These are phyloP conservation scores for Cerastoderma edule DNA, from an alignment of 2,888 invertebrate genomes.

Conservation along the genomic window DNA sequence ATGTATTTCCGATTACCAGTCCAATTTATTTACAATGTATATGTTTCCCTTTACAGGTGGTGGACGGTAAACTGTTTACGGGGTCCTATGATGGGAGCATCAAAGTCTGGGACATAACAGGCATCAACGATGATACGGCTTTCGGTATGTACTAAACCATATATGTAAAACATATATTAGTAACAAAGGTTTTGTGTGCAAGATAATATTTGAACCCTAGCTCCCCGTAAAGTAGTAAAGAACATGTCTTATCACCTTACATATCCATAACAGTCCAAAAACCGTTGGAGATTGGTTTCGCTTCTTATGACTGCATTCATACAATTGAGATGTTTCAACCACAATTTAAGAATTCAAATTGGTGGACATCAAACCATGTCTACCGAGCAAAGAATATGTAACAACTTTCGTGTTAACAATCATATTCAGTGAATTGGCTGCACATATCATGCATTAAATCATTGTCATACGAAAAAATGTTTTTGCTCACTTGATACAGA, in stretches of 20 bases:
- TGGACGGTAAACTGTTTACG: conserved; percentile 83
- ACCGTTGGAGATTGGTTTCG: background rate
- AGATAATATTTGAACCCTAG: background rate
- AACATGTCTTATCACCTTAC: background rate
- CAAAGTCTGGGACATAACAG: conserved; percentile 83
- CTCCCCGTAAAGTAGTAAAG: background rate
- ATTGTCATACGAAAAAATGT: too few species aligned
- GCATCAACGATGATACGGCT: conserved; percentile 75
- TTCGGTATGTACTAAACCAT: conserved; percentile 51
- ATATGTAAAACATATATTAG: background rate
- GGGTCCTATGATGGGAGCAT: conserved; percentile 84
- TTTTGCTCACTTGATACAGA: too few species aligned
- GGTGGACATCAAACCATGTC: too few species aligned
- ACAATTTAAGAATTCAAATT: too few species aligned
- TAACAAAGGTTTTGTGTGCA: background rate
- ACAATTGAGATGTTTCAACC: too few species aligned
- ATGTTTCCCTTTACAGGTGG: conserved; percentile 79
- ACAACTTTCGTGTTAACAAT: too few species aligned
- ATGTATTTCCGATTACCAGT: too few species aligned
- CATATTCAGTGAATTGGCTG: too few species aligned
- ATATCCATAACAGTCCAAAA: background rate
- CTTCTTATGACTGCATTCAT: too few species aligned
- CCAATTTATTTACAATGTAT: too few species aligned
- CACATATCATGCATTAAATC: too few species aligned
- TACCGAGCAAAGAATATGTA: too few species aligned